Evolutionary conservation across 2,888 invertebrate species (phyloP), one percentile per base, ranked within the genome.

Genomic region (Ischnus inquisitorius): DNA sequence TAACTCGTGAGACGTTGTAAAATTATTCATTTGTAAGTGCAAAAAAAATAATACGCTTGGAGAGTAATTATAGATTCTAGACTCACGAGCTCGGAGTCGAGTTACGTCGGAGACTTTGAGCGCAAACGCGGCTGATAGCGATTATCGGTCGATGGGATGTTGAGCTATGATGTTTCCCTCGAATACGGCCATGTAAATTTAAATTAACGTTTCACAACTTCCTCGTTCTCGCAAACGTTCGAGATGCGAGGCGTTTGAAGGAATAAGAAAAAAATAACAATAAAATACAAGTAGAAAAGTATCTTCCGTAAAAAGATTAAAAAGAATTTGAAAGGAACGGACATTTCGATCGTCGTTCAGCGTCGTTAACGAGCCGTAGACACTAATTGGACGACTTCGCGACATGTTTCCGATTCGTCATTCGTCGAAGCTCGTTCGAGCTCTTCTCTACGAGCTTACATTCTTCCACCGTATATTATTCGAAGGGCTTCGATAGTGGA

Each of bases 341-440:
- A 8, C 3, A 2, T 39, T 28, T 57, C 72, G 25, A 25, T n/a
- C 16, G 54, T 72, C 60, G 12, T 60, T 67, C 67, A 68, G 60
- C 48, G 68, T 48, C 43, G 41, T 48, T 14, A 67, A 51, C 67
- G 60, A 25, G 67, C 10, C 39, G 46, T 34, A 48, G 68, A 80
- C 65, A 41, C 67, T 74, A 68, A 74, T 79, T 79, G 74, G 48
- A 57, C 57, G 57, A 72, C 67, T 72, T 72, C 67, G 72, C 67
- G 79, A 79, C 72, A 79, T 57, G 72, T 74, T 72, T 67, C 57
- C 72, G 60, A 79, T 79, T 79, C 79, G 54, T 79, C 65, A 22
- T 10, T 51, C 10, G 16, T 67, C 65, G 19, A 72, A 67, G 57
- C 76, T 78, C 81, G 81, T 77, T 60, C 67, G 67, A 79, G 74